Base-by-base conservation (phyloP, 2,888 invertebrate species). In the Eucera pruinosa region DNA sequence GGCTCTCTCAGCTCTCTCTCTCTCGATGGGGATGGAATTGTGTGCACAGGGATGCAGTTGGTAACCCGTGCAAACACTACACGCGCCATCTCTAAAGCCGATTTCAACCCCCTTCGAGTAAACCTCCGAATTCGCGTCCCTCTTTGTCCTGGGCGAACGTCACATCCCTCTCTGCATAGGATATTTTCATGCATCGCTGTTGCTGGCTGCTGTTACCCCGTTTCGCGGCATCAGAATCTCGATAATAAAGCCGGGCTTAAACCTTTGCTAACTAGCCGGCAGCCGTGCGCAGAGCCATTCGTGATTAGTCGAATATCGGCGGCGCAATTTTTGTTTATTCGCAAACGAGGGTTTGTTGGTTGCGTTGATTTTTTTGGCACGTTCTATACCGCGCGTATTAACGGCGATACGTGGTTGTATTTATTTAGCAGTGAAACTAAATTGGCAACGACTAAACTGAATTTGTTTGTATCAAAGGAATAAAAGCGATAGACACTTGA, bases 61-160 rank as follows among this genome's bases (percentile, higher is more conserved):
- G 81, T 82, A 82, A 81, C 81, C 81, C 78, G 62, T 73, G 78
- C 82, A 82, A 82, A 82, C 82, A 82, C 81, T 72, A 69, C 74
- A 70, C 74, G 43, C 78, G 43, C 66, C 76, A 62, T 67, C 76
- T 75, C 78, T 67, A 82, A 81, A 82, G 81, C 82, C 82, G 82
- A 82, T 82, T 81, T 81, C 78, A 78, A 55, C 61, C 81, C 80
- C 78, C 71, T 72, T 60, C 66, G 60, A 64, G 65, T 62, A 39
- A 82, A 78, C 78, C 77, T 69, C 54, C 72, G 47, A 76, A 65
- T 72, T 70, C 60, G 33, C 48, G 18, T 47, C 57, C 57, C 69
- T 47, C 62, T 45, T 64, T 20, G 30, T 67, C 60, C n/a, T 15
- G 50, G 25, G 4, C 20, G 57, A 58, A 25, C 55, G 52, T 47